Evolutionary conservation across 2,888 invertebrate species (phyloP).

Genomic region (Lamellibrachia satsuma): DNA sequence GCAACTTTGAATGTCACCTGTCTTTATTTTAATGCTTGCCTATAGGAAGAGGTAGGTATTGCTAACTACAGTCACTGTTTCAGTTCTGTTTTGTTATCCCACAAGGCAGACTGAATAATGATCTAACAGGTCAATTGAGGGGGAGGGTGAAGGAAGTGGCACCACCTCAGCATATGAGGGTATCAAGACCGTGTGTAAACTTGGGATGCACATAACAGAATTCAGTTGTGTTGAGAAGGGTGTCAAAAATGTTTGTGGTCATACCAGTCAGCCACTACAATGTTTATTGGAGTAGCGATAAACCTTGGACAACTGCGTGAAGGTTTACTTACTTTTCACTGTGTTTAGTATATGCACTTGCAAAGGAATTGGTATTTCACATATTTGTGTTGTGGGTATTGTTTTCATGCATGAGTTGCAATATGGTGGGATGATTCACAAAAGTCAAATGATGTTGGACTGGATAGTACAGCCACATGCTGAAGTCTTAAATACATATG

Average conservation of each 20-base stretch:
- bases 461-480: neutral
- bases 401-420: neutral
- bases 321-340: neutral
- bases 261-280: no score
- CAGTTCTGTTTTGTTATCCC: neutral
- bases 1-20: neutral
- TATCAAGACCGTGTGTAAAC: neutral
- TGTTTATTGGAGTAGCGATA: no score
- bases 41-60: neutral
- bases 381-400: neutral
- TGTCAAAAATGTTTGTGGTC: neutral
- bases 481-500: neutral
- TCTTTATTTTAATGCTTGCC: neutral
- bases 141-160: neutral
- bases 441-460: neutral
- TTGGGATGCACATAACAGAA: neutral
- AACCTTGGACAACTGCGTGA: no score
- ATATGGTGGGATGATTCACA: neutral
- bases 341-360: neutral
- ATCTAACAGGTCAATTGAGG: neutral
- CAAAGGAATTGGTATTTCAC: neutral
- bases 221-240: neutral
- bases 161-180: neutral
- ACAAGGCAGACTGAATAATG: neutral
- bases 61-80: neutral